phyloP scores from a whole-genome alignment of 2,797 vertebrate genomes.

The Emys orbicularis region DNA sequence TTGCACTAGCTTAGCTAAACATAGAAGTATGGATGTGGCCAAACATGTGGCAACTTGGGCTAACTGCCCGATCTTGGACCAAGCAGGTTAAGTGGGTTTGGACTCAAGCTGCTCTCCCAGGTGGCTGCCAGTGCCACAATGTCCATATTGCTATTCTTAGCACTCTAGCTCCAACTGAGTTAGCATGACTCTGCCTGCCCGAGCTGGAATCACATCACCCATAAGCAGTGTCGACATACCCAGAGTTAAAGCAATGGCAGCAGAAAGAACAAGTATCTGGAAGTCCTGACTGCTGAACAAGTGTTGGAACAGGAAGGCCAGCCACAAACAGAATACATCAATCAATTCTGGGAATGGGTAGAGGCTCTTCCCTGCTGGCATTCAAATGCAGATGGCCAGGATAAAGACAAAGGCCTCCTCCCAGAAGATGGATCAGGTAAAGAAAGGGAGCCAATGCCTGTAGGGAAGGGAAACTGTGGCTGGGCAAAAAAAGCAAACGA shows the following conservation, averaged over 20 bases:
- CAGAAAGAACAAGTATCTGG: rapidly evolving
- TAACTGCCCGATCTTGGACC: neutral
- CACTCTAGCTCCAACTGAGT: neutral
- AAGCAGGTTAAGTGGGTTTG: neutral
- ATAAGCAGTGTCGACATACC: neutral
- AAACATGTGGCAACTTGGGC: neutral
- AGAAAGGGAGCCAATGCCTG: neutral
- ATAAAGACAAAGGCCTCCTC: neutral
- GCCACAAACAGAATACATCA: neutral
- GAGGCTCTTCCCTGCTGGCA: neutral
- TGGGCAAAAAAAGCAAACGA: neutral
- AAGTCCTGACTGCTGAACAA: neutral
- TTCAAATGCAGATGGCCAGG: neutral
- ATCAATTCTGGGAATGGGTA: neutral
- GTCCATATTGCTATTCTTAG: neutral
- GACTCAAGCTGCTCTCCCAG: neutral
- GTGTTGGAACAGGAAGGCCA: neutral
- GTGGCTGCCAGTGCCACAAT: neutral
- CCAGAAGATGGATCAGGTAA: neutral
- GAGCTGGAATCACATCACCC: neutral
- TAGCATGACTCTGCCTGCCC: neutral
- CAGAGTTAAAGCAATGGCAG: neutral
- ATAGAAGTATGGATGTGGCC: neutral
- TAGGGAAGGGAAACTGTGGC: neutral
- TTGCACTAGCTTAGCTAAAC: neutral